These are phyloP conservation scores for Rhagonycha fulva DNA, from an alignment of 2,888 invertebrate genomes.

Conservation along the genomic window DNA sequence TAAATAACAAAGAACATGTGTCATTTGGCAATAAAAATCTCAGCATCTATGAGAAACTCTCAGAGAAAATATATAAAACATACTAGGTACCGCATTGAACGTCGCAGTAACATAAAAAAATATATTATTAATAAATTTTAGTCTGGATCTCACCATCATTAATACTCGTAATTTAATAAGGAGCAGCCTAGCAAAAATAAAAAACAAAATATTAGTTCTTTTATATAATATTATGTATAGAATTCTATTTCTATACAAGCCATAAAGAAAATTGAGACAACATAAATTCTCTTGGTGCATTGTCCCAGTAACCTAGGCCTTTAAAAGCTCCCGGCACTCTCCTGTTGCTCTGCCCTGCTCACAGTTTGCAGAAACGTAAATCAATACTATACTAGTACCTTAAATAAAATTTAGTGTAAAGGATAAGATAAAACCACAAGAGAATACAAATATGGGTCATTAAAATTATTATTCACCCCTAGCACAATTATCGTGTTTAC, in stretches of 20 bases:
- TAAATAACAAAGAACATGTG: not conserved
- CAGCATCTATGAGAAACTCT: not conserved
- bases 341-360: slow-evolving; percentile 13
- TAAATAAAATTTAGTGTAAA: slow-evolving; percentile 1
- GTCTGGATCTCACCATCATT: not conserved
- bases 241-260: not conserved
- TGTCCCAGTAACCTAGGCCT: slow-evolving; percentile 19
- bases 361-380: slow-evolving; percentile 11
- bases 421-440: not conserved
- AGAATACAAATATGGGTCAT: not conserved
- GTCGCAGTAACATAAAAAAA: not conserved
- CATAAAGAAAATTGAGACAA: not conserved
- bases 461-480: not conserved
- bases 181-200: not conserved
- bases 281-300: slow-evolving; percentile 6
- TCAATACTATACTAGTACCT: slow-evolving; percentile 11
- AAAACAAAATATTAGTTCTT: not conserved
- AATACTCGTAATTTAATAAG: not conserved
- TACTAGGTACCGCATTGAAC: no score
- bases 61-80: not conserved
- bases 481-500: not conserved
- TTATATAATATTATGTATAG: not conserved
- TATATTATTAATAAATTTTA: not conserved
- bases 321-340: slow-evolving; percentile 8
- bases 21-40: not conserved